phyloP scores from a whole-genome alignment of 2,888 invertebrate genomes.

The Amitus sp. region DNA sequence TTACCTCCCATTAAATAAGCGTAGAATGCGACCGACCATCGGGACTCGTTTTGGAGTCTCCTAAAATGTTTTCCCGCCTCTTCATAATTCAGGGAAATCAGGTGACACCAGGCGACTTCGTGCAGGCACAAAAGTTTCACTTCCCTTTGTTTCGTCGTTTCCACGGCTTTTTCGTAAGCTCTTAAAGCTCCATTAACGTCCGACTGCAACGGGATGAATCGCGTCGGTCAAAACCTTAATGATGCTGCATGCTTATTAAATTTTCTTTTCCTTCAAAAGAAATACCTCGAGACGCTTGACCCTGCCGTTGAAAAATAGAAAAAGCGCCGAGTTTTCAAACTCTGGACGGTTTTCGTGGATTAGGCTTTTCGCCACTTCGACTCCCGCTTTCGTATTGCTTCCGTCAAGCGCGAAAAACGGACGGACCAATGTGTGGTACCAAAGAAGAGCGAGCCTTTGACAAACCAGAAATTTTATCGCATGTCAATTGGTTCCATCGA shows the following conservation, averaged over 20 bases:
- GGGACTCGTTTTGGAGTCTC: conserved; percentile 70
- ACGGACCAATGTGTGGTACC: conserved; percentile 77
- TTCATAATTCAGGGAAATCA: conserved; percentile 71
- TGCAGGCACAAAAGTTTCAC: conserved; percentile 71
- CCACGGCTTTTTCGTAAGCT: conserved; percentile 70
- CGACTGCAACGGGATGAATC: conserved; percentile 65
- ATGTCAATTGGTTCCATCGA: too few relatives aligned
- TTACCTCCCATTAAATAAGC: conserved; percentile 70
- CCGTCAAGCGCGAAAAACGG: conserved; percentile 76
- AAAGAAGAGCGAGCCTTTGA: conserved; percentile 63
- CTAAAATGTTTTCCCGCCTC: conserved; percentile 68
- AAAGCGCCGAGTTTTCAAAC: conserved; percentile 72
- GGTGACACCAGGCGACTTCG: conserved; percentile 76
- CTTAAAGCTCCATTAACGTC: conserved; percentile 70
- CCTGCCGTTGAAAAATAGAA: conserved; percentile 75
- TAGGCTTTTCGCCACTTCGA: conserved; percentile 68
- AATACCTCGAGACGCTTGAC: conserved; percentile 73
- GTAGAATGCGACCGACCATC: conserved; percentile 76
- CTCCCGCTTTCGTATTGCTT: conserved; percentile 70
- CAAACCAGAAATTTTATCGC: background rate
- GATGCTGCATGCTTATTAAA: background rate
- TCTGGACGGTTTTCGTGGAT: conserved; percentile 68
- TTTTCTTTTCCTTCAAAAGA: too few relatives aligned
- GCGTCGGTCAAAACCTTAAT: too few relatives aligned
- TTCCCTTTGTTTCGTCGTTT: conserved; percentile 72